phyloP scores from a whole-genome alignment of 2,888 invertebrate species.

The Dolichomitus sp. region DNA sequence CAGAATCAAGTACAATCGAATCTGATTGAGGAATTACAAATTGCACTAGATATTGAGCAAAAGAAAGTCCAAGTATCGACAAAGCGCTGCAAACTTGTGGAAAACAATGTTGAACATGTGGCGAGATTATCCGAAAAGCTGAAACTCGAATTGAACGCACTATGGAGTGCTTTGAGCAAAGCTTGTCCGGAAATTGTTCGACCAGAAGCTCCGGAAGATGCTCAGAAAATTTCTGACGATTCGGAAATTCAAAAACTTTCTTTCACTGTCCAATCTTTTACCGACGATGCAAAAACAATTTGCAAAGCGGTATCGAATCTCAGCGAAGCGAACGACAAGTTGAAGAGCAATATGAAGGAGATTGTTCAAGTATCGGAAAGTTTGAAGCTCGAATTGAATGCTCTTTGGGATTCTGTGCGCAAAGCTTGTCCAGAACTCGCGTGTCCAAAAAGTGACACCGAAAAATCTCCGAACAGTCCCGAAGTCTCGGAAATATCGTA shows the following conservation, averaged over 20 bases:
- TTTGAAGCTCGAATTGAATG: constrained; percentile 63
- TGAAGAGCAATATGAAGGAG: constrained; percentile 58
- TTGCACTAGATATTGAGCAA: constrained; percentile 15
- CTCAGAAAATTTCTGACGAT: too few species aligned
- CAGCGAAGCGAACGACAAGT: constrained; percentile 45
- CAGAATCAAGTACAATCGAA: neutral
- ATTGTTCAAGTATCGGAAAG: constrained; percentile 61
- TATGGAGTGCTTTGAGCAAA: neutral
- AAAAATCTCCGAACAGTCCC: constrained; percentile 13
- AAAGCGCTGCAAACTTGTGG: constrained; percentile 56
- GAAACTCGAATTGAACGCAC: constrained; percentile 38
- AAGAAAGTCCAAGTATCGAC: constrained; percentile 51
- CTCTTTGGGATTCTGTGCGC: constrained; percentile 48
- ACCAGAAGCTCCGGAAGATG: neutral
- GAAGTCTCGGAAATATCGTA: neutral
- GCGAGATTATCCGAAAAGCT: constrained; percentile 57
- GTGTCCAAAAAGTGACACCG: constrained; percentile 6
- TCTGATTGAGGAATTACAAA: constrained; percentile 24
- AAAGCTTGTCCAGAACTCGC: constrained; percentile 53
- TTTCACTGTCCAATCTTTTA: constrained; percentile 41
- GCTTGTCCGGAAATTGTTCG: constrained; percentile 6
- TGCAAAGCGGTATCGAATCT: constrained; percentile 18
- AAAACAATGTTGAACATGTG: constrained; percentile 54
- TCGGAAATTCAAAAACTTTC: neutral
- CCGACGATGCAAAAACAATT: constrained; percentile 39